Evolutionary conservation across 2,113 vertebrate genomes (phyloP), one percentile per base, ranked within the genome.

Genomic region (Plestiodon gilberti): DNA sequence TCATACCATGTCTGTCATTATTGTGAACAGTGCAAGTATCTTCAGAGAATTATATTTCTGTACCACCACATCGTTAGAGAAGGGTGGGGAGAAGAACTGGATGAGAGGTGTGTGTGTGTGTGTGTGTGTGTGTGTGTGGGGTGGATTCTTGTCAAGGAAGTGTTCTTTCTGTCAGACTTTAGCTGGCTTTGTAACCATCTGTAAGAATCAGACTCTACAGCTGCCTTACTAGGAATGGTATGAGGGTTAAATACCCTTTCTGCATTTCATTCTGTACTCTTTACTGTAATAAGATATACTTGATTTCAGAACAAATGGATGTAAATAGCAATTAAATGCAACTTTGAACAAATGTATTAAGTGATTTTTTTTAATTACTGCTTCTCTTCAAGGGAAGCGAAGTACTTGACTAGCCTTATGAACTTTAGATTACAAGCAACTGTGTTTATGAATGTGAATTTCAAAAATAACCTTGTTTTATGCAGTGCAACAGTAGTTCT

Each of bases 291-390:
- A 88, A 89, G 90, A 93, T 89, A 94, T 90, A 82, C 80, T 95
- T 92, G 79, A 87, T 92, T 90, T 92, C 88, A 88, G 81, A 96
- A 89, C 82, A 48, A 95, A 88, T 95, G 93, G 93, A 91, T 95
- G 91, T 96, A 96, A 96, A 96, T 90, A 95, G 93, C 95, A 95
- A 92, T 95, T 94, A 96, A 96, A 96, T 96, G 94, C 92, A 95
- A 96, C 96, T 95, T 93, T 95, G 94, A 93, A 95, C 91, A 89
- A 96, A 93, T 88, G 91, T 91, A 82, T 81, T 78, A 90, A 94
- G 90, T 93, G 93, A 93, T 90, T 90, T 93, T 3, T 89, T 94
- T 93, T 90, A 69, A 89, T 91, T 92, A 83, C 90, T 61, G 64
- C 23, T 80, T 35, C 64, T 78, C 48, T 89, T 87, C 35, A 52